These are phyloP conservation scores for Sinocyclocheilus anshuiensis DNA, from an alignment of 2,113 vertebrate genomes.

Conservation along the genomic window DNA sequence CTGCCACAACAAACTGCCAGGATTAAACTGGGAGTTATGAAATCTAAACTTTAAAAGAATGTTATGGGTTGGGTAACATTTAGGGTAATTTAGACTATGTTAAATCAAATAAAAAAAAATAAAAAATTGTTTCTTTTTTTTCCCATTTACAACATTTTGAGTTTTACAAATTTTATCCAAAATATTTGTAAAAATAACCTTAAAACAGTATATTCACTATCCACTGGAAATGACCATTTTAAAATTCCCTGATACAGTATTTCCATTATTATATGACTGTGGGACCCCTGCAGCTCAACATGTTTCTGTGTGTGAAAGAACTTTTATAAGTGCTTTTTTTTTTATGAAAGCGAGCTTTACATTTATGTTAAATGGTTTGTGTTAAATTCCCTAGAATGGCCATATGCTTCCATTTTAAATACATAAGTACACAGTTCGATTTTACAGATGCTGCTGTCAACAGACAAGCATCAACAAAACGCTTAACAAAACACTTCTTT, in stretches of 20 bases:
- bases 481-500: background rate
- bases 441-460: background rate
- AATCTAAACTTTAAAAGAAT: background rate
- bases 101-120: background rate
- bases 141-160: too few species aligned
- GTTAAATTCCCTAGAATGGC: background rate
- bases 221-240: background rate
- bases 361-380: background rate
- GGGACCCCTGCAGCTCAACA: background rate
- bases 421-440: background rate
- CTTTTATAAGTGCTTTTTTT: background rate
- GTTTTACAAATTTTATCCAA: too few species aligned
- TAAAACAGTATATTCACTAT: background rate
- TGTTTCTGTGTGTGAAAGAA: background rate
- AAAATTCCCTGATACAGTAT: background rate
- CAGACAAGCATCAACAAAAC: too few species aligned
- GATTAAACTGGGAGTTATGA: background rate
- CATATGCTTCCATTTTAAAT: background rate
- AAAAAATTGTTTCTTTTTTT: too few species aligned
- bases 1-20: background rate
- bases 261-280: background rate
- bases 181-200: too few species aligned
- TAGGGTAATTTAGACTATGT: background rate
- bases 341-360: background rate
- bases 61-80: background rate